phyloP scores from a whole-genome alignment of 1,140 invertebrate genomes.

The Lasaia peninsularis region DNA sequence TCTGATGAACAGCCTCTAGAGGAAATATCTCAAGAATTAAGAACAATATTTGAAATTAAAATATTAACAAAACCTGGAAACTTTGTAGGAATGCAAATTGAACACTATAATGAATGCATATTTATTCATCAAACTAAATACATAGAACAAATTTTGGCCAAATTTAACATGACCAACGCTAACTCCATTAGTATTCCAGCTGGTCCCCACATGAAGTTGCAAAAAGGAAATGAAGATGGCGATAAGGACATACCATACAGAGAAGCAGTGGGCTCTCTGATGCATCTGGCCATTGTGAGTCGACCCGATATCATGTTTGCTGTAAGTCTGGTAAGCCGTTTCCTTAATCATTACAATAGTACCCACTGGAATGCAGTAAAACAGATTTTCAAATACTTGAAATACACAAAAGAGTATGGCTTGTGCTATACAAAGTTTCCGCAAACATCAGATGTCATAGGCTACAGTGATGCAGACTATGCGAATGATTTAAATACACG shows the following conservation, averaged over 20 bases:
- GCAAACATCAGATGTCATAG: not conserved
- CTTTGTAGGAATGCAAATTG: conserved; percentile 36
- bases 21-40: not conserved
- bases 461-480: not conserved
- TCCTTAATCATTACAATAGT: not conserved
- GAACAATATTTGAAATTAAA: not conserved
- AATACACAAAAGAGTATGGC: not conserved
- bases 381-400: not conserved
- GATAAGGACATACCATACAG: not conserved
- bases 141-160: conserved; percentile 26
- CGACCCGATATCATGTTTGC: not conserved
- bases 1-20: not conserved
- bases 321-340: not conserved
- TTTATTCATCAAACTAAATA: conserved; percentile 32
- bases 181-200: conserved; percentile 30
- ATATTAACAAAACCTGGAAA: conserved; percentile 3
- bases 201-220: conserved; percentile 28
- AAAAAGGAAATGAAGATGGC: conserved; percentile 11
- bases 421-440: not conserved
- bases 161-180: conserved; percentile 33
- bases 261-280: not conserved
- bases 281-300: not conserved
- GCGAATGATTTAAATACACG: not conserved
- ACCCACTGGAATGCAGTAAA: not conserved
- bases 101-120: conserved; percentile 12